Evolutionary conservation across 2,113 vertebrate species (phyloP), one percentile per base, ranked within the genome.

Genomic region (Microcebus ravelobensis): DNA sequence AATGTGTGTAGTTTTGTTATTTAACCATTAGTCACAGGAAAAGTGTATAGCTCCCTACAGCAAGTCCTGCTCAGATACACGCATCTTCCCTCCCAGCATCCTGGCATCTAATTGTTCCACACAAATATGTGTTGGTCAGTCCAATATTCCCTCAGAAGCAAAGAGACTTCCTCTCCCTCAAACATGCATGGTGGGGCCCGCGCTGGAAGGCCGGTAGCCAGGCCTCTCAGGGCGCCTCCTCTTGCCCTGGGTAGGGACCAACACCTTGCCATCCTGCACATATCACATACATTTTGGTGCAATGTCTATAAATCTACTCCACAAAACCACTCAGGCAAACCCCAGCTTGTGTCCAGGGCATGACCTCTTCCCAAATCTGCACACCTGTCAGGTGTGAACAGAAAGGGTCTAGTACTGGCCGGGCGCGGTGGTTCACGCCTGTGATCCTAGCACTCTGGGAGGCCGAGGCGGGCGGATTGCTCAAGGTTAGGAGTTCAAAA

Each of bases 71-170:
- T 91, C 50, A 67, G 29, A 45, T 7, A 2, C 17, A 76, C 2
- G 2, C 3, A 0, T 9, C 6, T 48, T 27, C 45, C 29, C 10
- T 59, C 25, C 59, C 25, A 4, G 27, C 1, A 29, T 0, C 14
- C 15, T 6, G 11, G 14, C 20, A 1, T 20, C 65, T 29, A 7
- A 4, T 36, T 59, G 57, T 27, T 74, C 68, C 73, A 34, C 11
- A 67, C 5, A 94, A n/a, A 67, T 7, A 8, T 0, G 6, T 23
- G 25, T 39, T 29, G 25, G 25, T 29, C 67, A 21, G 68, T 3
- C 36, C 80, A 31, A 20, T 2, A 10, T 45, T 67, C 68, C 31
- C 42, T 25, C 2, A 29, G n/a, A 63, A 65, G 55, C 15, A 25
- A 61, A 45, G 73, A 67, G 20, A 6, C 15, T 18, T 29, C 21